Evolutionary conservation across 2,113 vertebrate species (phyloP).

Genomic region (Helogale parvula): DNA sequence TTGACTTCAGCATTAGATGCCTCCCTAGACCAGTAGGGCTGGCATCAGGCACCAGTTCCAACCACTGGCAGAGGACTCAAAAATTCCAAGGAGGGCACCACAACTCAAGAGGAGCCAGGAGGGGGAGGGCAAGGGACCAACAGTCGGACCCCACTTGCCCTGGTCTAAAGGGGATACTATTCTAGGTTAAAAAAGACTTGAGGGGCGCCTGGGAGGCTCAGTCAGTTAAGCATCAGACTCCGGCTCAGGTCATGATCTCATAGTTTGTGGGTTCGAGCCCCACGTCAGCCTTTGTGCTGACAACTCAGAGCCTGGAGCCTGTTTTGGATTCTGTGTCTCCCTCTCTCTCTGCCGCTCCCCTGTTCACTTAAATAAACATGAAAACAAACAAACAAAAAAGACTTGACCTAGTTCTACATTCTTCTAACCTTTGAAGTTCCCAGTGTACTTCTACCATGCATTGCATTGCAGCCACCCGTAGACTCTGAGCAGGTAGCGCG

Average conservation of each 20-base stretch:
- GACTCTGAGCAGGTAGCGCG: neutral
- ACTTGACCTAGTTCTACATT: neutral
- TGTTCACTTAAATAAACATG: no score
- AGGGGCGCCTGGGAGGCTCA: no score
- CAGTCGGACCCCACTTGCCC: neutral
- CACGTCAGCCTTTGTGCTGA: no score
- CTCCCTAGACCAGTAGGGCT: neutral
- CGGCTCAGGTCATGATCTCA: no score
- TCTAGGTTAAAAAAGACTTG: slow-evolving; percentile 5
- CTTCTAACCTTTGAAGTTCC: neutral
- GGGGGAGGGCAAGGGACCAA: no score
- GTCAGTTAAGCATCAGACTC: no score
- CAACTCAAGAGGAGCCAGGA: neutral
- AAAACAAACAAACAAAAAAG: no score
- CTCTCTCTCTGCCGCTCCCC: no score
- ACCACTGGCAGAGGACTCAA: neutral
- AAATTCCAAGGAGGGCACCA: neutral
- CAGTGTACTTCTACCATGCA: neutral
- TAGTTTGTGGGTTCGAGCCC: no score
- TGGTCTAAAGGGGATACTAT: neutral
- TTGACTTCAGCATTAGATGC: neutral
- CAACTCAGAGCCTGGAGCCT: no score
- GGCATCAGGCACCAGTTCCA: neutral
- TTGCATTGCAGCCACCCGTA: neutral
- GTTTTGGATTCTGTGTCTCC: no score